Conservation (phyloP, 1,140 invertebrate genomes). For the Sminthurinus signatus region DNA sequence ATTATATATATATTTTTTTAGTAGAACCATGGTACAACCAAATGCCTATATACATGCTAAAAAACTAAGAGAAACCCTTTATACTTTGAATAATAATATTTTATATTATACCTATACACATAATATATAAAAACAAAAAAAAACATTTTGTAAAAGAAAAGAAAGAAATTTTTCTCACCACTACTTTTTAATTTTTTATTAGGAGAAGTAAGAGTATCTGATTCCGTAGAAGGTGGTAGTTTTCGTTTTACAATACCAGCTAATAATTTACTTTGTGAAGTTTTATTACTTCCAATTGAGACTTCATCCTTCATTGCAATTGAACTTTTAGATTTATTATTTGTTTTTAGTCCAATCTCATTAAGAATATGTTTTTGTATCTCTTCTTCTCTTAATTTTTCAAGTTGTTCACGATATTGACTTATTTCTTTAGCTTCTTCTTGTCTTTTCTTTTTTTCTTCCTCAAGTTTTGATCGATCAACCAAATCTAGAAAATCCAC, state of each 20-base stretch:
- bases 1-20: no score
- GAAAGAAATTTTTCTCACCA: no score
- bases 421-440: constrained; percentile 74
- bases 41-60: no score
- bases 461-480: constrained; percentile 73
- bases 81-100: no score
- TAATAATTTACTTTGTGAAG: constrained; percentile 54
- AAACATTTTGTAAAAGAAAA: no score
- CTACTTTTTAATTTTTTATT: no score
- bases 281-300: constrained; percentile 39
- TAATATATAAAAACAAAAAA: no score
- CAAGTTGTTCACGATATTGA: constrained; percentile 72
- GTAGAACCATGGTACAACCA: no score
- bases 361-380: constrained; percentile 58
- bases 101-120: no score
- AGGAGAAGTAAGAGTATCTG: no score
- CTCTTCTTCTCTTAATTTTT: constrained; percentile 66
- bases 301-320: constrained; percentile 5
- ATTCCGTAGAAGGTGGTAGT: no score
- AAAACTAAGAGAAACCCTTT: no score
- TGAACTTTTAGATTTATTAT: constrained; percentile 14
- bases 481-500: constrained; percentile 86
- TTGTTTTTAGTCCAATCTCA: constrained; percentile 47
- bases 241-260: constrained; percentile 55
- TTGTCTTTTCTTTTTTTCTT: constrained; percentile 67